Evolutionary conservation across 1,140 invertebrate species (phyloP).

Genomic region (Palaemon carinicauda): DNA sequence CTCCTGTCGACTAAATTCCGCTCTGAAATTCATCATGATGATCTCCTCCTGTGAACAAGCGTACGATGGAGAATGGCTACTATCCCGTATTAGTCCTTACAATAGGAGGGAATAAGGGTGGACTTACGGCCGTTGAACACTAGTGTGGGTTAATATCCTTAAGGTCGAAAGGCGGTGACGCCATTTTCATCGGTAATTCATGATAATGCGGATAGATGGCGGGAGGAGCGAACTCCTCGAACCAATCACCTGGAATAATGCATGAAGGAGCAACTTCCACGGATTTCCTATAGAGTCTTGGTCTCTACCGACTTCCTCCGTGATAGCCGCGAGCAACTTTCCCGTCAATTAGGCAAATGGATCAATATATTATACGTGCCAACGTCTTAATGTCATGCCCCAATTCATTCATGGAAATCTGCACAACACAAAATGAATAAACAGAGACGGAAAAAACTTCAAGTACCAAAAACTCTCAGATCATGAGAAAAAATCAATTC

Average conservation of each 20-base stretch:
- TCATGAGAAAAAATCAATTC: too few species aligned
- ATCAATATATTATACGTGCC: too few species aligned
- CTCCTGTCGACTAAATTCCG: constrained; percentile 10
- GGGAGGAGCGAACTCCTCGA: not conserved
- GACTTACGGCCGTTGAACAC: not conserved
- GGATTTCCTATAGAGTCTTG: not conserved
- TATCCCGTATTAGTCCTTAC: not conserved
- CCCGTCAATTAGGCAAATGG: too few species aligned
- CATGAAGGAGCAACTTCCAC: constrained; percentile 12
- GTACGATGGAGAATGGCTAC: not conserved
- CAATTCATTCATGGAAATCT: too few species aligned
- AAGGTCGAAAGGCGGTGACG: not conserved
- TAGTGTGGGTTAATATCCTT: not conserved
- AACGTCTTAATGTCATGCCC: too few species aligned
- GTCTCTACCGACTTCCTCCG: not conserved
- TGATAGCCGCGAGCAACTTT: not conserved
- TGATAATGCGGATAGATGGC: constrained; percentile 28
- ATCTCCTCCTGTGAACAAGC: not conserved
- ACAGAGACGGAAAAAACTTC: too few species aligned
- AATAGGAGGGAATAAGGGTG: constrained; percentile 4
- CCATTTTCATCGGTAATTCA: constrained; percentile 39
- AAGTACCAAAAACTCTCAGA: too few species aligned
- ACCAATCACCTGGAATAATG: constrained; percentile 23
- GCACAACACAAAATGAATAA: too few species aligned
- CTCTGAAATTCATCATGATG: not conserved